Evolutionary conservation across 1,140 invertebrate genomes (phyloP).

Genomic region (Drosophila bocki): DNA sequence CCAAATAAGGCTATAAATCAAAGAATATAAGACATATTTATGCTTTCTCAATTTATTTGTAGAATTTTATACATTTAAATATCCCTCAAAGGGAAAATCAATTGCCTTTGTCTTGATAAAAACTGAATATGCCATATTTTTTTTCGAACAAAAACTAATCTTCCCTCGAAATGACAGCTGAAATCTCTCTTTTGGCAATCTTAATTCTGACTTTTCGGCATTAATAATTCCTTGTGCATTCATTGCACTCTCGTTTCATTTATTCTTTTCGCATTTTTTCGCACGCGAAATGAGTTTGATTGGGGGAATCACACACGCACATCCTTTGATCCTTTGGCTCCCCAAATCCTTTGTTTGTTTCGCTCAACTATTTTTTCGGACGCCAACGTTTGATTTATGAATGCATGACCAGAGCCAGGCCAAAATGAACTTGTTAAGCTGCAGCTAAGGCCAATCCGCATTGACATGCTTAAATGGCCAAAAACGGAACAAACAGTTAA

Average conservation of each 20-base stretch:
- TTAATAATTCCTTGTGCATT: constrained; percentile 19
- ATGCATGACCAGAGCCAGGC: constrained; percentile 7
- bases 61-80: not conserved
- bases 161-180: constrained; percentile 6
- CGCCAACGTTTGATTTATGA: constrained; percentile 67
- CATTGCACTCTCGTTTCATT: constrained; percentile 9
- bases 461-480: constrained; percentile 72
- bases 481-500: constrained; percentile 63
- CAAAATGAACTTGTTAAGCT: constrained; percentile 77
- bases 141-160: constrained; percentile 22
- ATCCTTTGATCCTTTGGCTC: constrained; percentile 35
- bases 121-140: constrained; percentile 4
- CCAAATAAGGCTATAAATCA: no score
- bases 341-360: constrained; percentile 7
- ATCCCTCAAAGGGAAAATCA: not conserved
- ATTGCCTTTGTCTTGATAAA: not conserved
- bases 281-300: constrained; percentile 34
- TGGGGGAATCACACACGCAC: constrained; percentile 16
- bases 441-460: constrained; percentile 18
- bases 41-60: not conserved
- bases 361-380: constrained; percentile 39
- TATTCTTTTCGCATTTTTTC: constrained; percentile 8
- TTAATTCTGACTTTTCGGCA: constrained; percentile 4
- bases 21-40: not conserved
- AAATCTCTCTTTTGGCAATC: constrained; percentile 6